Conservation (phyloP, 35 echinoderm and acorn worm species). For the Ptychodera flava region DNA sequence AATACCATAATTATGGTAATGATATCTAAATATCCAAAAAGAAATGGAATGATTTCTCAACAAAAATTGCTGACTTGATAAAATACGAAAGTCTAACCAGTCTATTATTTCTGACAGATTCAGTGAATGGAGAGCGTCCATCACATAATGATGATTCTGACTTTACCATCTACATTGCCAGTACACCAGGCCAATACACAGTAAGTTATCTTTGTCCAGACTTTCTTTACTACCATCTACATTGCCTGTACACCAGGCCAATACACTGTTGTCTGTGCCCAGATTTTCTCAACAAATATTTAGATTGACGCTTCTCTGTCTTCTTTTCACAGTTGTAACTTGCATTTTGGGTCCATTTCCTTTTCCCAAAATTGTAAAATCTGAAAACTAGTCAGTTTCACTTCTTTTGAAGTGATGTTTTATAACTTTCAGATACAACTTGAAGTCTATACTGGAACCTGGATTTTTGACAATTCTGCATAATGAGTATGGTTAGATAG, state of each 20-base stretch:
- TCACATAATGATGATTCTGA: slow-evolving; percentile 4
- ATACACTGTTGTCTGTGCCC: slow-evolving; percentile 3
- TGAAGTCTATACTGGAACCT: neutral
- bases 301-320: neutral
- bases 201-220: neutral
- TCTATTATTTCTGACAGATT: too few species aligned
- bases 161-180: slow-evolving; percentile 14
- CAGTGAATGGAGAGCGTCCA: neutral
- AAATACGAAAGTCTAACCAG: too few species aligned
- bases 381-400: neutral
- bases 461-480: too few species aligned
- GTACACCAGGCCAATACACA: slow-evolving; percentile 15
- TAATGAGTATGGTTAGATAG: too few species aligned
- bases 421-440: neutral
- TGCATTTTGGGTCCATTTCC: neutral
- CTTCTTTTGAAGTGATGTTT: neutral
- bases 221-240: slow-evolving; percentile 6
- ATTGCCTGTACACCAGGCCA: slow-evolving; percentile 28
- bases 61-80: too few species aligned
- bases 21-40: too few species aligned
- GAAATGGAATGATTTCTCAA: too few species aligned
- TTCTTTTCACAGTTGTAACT: neutral
- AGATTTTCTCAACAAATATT: neutral
- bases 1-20: too few species aligned
- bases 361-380: neutral